Conservation (phyloP, 2,113 vertebrate species). For the Silurus glanis region DNA sequence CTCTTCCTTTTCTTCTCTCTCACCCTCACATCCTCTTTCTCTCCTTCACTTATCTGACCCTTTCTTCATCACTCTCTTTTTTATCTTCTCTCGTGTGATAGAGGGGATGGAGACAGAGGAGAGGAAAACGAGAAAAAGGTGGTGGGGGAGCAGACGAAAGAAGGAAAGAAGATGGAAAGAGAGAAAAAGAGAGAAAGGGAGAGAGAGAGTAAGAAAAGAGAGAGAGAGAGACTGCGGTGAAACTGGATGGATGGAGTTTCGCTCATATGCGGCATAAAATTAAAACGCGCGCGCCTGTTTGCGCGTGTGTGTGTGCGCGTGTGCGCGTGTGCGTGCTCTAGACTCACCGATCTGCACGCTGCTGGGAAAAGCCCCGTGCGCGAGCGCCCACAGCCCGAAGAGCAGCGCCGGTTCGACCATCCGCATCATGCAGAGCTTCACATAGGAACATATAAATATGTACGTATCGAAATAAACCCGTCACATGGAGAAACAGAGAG, state of each 20-base stretch:
- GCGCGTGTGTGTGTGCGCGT: background rate
- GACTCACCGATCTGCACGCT: constrained; percentile 98
- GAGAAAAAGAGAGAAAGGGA: background rate
- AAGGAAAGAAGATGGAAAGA: background rate
- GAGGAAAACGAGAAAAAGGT: too few species aligned
- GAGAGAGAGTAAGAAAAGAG: background rate
- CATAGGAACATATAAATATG: background rate
- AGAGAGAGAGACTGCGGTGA: background rate
- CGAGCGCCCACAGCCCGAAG: constrained; percentile 85
- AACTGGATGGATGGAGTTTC: background rate
- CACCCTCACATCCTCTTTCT: too few species aligned
- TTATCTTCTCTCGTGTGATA: too few species aligned
- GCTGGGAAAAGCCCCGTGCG: constrained; percentile 98
- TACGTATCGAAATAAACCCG: constrained; percentile 27
- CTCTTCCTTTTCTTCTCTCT: too few species aligned
- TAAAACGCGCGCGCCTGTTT: background rate
- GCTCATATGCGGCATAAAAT: constrained; percentile 10
- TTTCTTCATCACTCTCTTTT: too few species aligned
- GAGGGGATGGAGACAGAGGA: background rate
- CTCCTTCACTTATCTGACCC: too few species aligned
- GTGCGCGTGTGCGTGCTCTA: background rate
- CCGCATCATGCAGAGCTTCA: constrained; percentile 87
- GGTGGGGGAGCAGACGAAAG: background rate
- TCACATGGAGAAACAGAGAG: constrained; percentile 79
- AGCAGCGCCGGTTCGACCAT: constrained; percentile 88